Base-by-base conservation (phyloP, 2,797 vertebrate species). In the Lerista edwardsae region DNA sequence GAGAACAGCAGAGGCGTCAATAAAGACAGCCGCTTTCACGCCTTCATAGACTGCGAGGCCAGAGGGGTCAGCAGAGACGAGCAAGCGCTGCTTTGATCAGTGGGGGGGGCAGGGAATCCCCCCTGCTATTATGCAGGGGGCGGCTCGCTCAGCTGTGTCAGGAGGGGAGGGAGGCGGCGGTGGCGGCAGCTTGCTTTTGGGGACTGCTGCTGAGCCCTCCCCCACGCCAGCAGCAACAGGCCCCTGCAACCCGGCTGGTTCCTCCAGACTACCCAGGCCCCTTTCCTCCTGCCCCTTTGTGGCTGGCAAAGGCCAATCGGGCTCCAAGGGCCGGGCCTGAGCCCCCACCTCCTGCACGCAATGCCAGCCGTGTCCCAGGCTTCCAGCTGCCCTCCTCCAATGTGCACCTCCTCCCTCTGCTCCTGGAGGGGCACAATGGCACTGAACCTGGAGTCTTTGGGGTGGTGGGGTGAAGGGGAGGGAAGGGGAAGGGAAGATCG, bases 1-100 rank as follows among this genome's bases (percentile, higher is more conserved):
- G 82, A 67, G 75, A 79, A 59, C 29, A 81, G 82, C 3, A 41
- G 61, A 72, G 87, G 76, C 67, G 25, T 68, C 55, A 2, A 25
- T 29, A 2, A 41, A 80, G 79, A 41, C 85, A 81, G 85, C 82
- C 1, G 25, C 76, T 84, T n/a, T 64, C 75, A 44, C 75, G 44
- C 73, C 62, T 83, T 15, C 17, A 31, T 65, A 67, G 81, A 57
- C 73, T 36, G 73, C 47, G 27, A 55, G 27, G 82, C 73, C 62
- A 75, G 27, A 23, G 21, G 34, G 82, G 75, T 44, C 75, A 72
- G 27, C 9, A 21, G 25, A n/a, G 67, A 19, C 2, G 78, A 47
- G 57, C 21, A 11, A 39, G 64, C 2, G 62, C 3, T 31, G 62
- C 41, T 62, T 62, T 62, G 75, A 61, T 77, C 34, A 31, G 34